phyloP scores from a whole-genome alignment of 2,797 vertebrate species.

The Pseudochromis fuscus region DNA sequence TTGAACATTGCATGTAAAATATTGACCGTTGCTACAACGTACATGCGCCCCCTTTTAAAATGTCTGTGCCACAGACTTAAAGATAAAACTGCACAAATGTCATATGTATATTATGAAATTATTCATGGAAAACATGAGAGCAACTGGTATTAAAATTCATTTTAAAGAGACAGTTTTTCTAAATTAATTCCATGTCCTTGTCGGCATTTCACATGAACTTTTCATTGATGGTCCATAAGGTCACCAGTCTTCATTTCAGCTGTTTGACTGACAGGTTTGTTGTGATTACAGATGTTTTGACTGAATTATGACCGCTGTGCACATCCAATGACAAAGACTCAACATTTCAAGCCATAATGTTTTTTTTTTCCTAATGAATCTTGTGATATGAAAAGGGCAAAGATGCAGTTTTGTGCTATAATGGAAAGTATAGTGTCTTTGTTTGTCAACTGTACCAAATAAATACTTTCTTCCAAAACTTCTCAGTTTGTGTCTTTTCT shows the following conservation, averaged over 20 bases:
- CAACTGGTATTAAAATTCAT: constrained; percentile 5
- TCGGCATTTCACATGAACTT: constrained; percentile 6
- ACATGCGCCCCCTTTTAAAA: constrained; percentile 15
- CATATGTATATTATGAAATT: constrained; percentile 3
- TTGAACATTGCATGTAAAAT: constrained; percentile 45
- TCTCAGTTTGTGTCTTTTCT: neutral
- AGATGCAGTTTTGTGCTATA: constrained; percentile 58
- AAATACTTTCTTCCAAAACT: constrained; percentile 60
- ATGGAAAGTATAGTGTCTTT: constrained; percentile 52
- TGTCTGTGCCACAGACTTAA: constrained; percentile 25
- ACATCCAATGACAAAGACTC: constrained; percentile 12
- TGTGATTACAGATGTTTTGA: constrained; percentile 20
- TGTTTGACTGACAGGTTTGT: constrained; percentile 3
- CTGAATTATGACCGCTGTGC: constrained; percentile 5
- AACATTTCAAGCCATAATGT: constrained; percentile 25
- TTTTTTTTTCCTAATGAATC: constrained; percentile 15
- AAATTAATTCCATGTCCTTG: neutral
- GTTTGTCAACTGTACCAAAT: constrained; percentile 71
- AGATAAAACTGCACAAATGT: constrained; percentile 16
- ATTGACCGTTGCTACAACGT: constrained; percentile 21
- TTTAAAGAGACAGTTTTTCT: neutral
- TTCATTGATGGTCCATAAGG: neutral
- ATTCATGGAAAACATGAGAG: constrained; percentile 4
- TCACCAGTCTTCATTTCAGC: constrained; percentile 16
- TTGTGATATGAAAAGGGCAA: constrained; percentile 38